Base-by-base conservation (phyloP, 2,797 vertebrate species). In the Valencia hispanica region DNA sequence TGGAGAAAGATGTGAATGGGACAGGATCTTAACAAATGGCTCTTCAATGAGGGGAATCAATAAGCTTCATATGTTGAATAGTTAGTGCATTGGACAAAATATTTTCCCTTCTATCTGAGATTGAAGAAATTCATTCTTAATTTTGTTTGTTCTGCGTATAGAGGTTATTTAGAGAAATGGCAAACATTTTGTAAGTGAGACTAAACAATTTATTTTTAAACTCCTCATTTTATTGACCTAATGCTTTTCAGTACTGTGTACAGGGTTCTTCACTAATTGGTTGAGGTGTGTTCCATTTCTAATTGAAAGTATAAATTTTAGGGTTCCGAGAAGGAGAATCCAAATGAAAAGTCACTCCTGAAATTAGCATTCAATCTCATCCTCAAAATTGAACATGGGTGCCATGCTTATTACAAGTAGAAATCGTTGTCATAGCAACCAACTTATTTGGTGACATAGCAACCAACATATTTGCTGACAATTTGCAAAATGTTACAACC, bases 1-100 rank as follows among this genome's bases (percentile, higher is more conserved):
- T n/a, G 72, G 36, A 73, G 77, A 73, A 70, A 50, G 61, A 77
- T 70, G 43, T 34, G 75, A 41, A 69, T 71, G 66, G 32, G 27
- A 79, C 47, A 36, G 20, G 9, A 6, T 18, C 68, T 57, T 59
- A 55, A 72, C 65, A 59, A 70, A 32, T 63, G 68, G 47, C 51
- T 73, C 27, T 48, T 69, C 15, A 47, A 45, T 69, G 45, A 69
- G 32, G 43, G 45, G n/a, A n/a, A n/a, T n/a, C n/a, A n/a, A n/a
- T n/a, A n/a, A n/a, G n/a, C n/a, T n/a, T n/a, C n/a, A n/a, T 66
- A 25, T 55, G 51, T 55, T 55, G 25, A 7, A 27, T 27, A 3
- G 25, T 14, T 55, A 25, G 25, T 55, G 11, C 43, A 43, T 3
- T 55, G 51, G n/a, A 27, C 53, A 55, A 55, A 11, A 27, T 27